These are phyloP conservation scores for Elysia crispata DNA, from an alignment of 2,888 invertebrate species.

Conservation along the genomic window DNA sequence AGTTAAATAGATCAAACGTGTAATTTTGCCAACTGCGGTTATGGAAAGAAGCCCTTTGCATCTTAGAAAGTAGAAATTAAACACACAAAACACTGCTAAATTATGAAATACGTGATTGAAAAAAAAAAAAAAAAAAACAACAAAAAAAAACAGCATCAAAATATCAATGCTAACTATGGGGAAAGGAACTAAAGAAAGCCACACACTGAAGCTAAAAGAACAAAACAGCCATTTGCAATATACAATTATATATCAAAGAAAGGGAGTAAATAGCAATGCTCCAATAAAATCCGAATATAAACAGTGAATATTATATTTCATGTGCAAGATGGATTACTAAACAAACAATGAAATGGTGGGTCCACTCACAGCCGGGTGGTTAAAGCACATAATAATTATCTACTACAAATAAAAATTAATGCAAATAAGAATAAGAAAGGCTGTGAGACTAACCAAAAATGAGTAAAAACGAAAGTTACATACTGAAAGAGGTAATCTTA, in stretches of 20 bases:
- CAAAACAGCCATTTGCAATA: slow-evolving; percentile 11
- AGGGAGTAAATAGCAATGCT: not conserved
- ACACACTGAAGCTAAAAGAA: slow-evolving; percentile 7
- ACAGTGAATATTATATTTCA: too few relatives aligned
- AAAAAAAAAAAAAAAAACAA: not conserved
- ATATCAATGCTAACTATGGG: not conserved
- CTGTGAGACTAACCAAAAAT: too few relatives aligned
- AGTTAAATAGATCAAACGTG: not conserved
- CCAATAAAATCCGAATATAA: too few relatives aligned
- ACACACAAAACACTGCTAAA: too few relatives aligned
- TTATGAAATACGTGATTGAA: not conserved
- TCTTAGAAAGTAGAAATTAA: not conserved
- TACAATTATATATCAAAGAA: slow-evolving; percentile 1
- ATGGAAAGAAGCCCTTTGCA: not conserved
- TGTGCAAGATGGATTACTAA: too few relatives aligned
- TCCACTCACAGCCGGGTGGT: too few relatives aligned
- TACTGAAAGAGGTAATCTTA: too few relatives aligned
- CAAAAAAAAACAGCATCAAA: not conserved
- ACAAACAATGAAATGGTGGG: too few relatives aligned
- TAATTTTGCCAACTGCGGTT: not conserved
- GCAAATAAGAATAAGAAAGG: too few relatives aligned
- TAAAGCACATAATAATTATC: too few relatives aligned
- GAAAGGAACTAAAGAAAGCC: not conserved
- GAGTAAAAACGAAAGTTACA: too few relatives aligned
- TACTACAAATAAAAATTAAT: too few relatives aligned